Evolutionary conservation across 2,797 vertebrate species (phyloP).

Genomic region (Crax fasciolata): DNA sequence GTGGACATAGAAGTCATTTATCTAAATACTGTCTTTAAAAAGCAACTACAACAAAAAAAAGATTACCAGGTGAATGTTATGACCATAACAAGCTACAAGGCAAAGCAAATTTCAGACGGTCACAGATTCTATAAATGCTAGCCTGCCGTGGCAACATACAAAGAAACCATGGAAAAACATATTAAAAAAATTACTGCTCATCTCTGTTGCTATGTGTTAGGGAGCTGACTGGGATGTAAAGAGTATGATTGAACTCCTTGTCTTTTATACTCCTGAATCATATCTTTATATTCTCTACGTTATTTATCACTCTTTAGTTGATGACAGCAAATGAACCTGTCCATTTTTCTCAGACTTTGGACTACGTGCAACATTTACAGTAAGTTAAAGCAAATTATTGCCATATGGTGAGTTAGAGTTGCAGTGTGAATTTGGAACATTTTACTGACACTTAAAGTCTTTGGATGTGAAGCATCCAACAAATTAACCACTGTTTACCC

Average conservation of each 20-base stretch:
- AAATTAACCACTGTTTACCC: slow-evolving; percentile 40
- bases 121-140: background rate
- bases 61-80: background rate
- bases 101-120: background rate
- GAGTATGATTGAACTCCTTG: background rate
- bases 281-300: background rate
- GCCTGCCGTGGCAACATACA: background rate
- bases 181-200: background rate
- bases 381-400: background rate
- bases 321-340: background rate
- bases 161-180: background rate
- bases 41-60: background rate
- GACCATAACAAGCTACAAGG: background rate
- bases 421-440: background rate
- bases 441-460: slow-evolving; percentile 2
- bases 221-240: background rate
- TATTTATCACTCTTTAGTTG: background rate
- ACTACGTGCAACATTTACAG: background rate
- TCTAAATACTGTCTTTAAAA: background rate
- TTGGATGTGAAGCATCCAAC: background rate
- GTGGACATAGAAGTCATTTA: background rate
- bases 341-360: background rate
- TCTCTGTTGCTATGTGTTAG: background rate
- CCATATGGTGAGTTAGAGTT: background rate
- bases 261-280: background rate